These are phyloP conservation scores for Creontiades dilutus DNA, from an alignment of 2,888 invertebrate species.

Conservation along the genomic window DNA sequence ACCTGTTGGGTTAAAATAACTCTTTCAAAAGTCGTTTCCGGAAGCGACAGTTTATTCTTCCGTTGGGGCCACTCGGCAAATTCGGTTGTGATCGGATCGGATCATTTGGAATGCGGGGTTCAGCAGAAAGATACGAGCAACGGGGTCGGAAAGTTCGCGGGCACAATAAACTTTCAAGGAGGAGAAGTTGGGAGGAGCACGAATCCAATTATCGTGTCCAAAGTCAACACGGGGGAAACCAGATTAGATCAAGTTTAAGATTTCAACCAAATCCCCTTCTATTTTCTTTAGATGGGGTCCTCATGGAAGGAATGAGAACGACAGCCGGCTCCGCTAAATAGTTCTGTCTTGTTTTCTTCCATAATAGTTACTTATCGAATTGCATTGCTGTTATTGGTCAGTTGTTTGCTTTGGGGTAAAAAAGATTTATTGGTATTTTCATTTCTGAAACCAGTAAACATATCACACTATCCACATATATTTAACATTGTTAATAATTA, in stretches of 20 bases:
- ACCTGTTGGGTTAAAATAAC: conserved; percentile 18
- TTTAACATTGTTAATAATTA: too few relatives aligned
- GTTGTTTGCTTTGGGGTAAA: too few relatives aligned
- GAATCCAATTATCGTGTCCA: conserved; percentile 40
- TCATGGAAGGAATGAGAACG: not conserved
- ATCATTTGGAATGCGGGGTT: conserved; percentile 1
- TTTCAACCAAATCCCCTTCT: not conserved
- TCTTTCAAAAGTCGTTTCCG: conserved; percentile 4
- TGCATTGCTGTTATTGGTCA: too few relatives aligned
- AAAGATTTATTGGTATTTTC: too few relatives aligned
- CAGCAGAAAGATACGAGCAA: conserved; percentile 15
- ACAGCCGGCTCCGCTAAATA: not conserved
- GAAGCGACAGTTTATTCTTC: not conserved
- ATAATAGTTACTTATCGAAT: not conserved
- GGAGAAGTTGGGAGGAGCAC: not conserved
- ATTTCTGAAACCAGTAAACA: too few relatives aligned
- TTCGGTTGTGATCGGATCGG: not conserved
- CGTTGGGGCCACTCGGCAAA: not conserved
- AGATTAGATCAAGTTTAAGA: conserved; percentile 40
- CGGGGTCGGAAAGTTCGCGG: conserved; percentile 1
- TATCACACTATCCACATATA: too few relatives aligned
- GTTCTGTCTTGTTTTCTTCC: not conserved
- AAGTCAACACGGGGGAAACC: conserved; percentile 32
- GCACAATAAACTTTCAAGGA: conserved; percentile 28
- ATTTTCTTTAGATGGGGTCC: not conserved